These are phyloP conservation scores for Synanceia verrucosa DNA, from an alignment of 2,797 vertebrate species.

Conservation along the genomic window DNA sequence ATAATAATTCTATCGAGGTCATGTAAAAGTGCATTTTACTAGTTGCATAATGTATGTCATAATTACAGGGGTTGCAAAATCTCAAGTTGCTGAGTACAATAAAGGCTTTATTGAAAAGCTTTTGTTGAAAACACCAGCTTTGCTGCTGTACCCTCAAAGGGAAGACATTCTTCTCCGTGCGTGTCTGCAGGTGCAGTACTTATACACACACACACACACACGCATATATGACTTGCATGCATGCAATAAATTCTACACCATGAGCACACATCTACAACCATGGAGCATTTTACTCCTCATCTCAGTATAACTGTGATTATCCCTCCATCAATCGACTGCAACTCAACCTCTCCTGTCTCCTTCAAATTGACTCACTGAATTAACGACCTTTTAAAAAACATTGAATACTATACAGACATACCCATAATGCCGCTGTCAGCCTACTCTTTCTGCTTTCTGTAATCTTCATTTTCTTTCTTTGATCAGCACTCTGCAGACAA, in stretches of 20 bases:
- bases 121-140: constrained; percentile 20
- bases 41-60: constrained; percentile 2
- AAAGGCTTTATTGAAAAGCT: constrained; percentile 31
- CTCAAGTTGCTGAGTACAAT: constrained; percentile 30
- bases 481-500: neutral
- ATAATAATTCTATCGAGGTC: neutral
- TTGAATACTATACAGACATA: neutral
- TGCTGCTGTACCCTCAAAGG: neutral
- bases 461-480: constrained; percentile 5
- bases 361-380: constrained; percentile 26
- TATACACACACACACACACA: neutral
- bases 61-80: constrained; percentile 33
- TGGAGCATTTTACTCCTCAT: constrained; percentile 11
- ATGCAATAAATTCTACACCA: constrained; percentile 14
- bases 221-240: constrained; percentile 8
- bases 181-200: neutral
- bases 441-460: neutral
- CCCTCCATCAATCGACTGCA: constrained; percentile 11
- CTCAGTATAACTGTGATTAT: constrained; percentile 38
- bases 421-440: constrained; percentile 19
- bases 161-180: neutral
- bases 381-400: constrained; percentile 31
- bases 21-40: constrained; percentile 8
- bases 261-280: constrained; percentile 24
- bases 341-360: constrained; percentile 28